Percentiles rank a stretch among this genome's conserved stretches.
Evolutionary conservation across 2,113 vertebrate species (phyloP).

Genomic region (Dendropsophus ebraccatus): DNA sequence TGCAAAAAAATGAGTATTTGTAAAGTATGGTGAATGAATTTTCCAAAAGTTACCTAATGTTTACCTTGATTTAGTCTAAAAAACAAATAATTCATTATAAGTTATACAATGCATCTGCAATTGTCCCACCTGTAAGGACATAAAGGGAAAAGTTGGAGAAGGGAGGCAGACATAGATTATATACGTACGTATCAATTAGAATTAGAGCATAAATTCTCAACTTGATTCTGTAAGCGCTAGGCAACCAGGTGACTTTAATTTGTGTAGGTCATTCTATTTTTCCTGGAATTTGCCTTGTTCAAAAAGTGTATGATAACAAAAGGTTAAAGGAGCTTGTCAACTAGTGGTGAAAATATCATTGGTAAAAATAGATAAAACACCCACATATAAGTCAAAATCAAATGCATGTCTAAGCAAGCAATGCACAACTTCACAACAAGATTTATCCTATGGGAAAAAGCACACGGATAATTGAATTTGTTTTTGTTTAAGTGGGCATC

Average conservation of each 20-base stretch:
- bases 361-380: conserved; percentile 17
- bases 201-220: neutral
- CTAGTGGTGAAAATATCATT: conserved; percentile 58
- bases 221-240: neutral
- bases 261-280: conserved; percentile 26
- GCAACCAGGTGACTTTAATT: conserved; percentile 34
- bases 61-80: too few relatives aligned
- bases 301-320: conserved; percentile 39
- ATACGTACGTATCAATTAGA: conserved; percentile 10
- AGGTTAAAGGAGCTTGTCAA: conserved; percentile 56
- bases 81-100: too few relatives aligned
- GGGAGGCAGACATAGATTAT: neutral
- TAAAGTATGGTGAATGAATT: too few relatives aligned
- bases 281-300: conserved; percentile 21
- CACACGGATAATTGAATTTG: neutral
- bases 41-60: too few relatives aligned
- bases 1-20: too few relatives aligned
- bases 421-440: conserved; percentile 38
- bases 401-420: conserved; percentile 4
- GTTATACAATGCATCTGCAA: neutral
- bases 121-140: neutral
- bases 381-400: conserved; percentile 10
- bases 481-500: neutral
- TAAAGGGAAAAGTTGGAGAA: neutral
- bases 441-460: neutral